Conservation (phyloP, 2,797 vertebrate genomes). For the Alcedo quadribrachys region DNA sequence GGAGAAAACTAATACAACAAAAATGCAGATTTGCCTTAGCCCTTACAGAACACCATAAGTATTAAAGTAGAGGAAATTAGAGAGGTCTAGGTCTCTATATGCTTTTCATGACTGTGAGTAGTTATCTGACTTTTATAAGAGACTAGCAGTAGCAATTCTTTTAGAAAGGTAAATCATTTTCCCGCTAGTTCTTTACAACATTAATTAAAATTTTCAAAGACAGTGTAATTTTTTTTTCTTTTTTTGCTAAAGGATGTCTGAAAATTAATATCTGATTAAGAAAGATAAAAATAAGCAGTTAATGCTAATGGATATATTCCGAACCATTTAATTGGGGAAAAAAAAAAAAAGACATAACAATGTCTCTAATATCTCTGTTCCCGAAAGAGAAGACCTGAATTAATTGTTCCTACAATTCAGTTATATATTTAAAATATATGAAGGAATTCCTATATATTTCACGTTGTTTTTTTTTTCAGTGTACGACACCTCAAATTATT, state of each 20-base stretch:
- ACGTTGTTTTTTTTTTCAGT: neutral
- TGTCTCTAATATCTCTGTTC: neutral
- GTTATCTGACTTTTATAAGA: neutral
- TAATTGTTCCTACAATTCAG: neutral
- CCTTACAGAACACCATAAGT: neutral
- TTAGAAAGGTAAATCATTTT: neutral
- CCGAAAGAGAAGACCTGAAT: neutral
- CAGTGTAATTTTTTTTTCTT: neutral
- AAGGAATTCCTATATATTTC: conserved; percentile 31
- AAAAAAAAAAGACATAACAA: neutral
- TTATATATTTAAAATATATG: neutral
- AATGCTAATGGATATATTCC: neutral
- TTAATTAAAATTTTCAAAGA: neutral
- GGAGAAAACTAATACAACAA: neutral
- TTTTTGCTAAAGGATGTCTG: neutral
- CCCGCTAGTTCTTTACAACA: neutral
- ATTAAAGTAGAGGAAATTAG: neutral
- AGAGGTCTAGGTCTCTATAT: neutral
- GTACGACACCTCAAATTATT: neutral
- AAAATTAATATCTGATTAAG: neutral
- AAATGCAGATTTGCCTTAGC: neutral
- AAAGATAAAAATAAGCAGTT: neutral
- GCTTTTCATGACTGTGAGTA: neutral
- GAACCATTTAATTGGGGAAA: neutral
- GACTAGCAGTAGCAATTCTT: neutral